These are phyloP conservation scores for Diphyllodes magnificus DNA, from an alignment of 2,113 vertebrate genomes.

Conservation along the genomic window DNA sequence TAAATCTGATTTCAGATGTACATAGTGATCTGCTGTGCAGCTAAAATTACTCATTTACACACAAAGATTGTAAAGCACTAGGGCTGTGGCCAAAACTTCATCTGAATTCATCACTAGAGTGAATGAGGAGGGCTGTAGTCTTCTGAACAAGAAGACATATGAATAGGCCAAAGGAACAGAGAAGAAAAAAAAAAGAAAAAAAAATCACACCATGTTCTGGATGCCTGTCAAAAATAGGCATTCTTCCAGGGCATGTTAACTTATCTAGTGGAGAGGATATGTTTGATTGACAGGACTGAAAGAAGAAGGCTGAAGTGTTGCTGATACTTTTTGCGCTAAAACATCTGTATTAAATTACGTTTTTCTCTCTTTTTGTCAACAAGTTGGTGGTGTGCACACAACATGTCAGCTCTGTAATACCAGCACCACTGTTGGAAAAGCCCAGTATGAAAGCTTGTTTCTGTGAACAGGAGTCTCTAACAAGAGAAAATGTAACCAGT, in stretches of 20 bases:
- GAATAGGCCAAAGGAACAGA: constrained; percentile 27
- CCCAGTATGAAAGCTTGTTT: not conserved
- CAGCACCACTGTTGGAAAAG: not conserved
- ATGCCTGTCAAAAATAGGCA: constrained; percentile 14
- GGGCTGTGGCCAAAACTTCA: not conserved
- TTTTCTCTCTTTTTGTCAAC: constrained; percentile 26
- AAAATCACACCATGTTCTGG: not conserved
- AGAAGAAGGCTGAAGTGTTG: constrained; percentile 41
- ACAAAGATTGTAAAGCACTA: not conserved
- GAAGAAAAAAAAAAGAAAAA: not conserved
- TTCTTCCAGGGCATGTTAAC: constrained; percentile 46
- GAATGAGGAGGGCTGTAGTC: not conserved
- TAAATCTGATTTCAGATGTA: not conserved
- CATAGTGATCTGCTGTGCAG: not conserved
- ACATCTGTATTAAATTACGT: constrained; percentile 29
- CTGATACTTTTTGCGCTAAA: constrained; percentile 47
- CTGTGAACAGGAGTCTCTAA: not conserved
- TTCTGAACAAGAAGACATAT: not conserved
- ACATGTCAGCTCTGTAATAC: not conserved
- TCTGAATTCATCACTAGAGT: not conserved
- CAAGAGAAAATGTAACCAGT: not conserved
- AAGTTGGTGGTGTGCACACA: not conserved
- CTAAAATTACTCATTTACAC: not conserved
- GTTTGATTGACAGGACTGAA: constrained; percentile 45
- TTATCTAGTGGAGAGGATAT: constrained; percentile 8